Base-by-base conservation (phyloP, 2,888 invertebrate species). In the Chalcis sispes region DNA sequence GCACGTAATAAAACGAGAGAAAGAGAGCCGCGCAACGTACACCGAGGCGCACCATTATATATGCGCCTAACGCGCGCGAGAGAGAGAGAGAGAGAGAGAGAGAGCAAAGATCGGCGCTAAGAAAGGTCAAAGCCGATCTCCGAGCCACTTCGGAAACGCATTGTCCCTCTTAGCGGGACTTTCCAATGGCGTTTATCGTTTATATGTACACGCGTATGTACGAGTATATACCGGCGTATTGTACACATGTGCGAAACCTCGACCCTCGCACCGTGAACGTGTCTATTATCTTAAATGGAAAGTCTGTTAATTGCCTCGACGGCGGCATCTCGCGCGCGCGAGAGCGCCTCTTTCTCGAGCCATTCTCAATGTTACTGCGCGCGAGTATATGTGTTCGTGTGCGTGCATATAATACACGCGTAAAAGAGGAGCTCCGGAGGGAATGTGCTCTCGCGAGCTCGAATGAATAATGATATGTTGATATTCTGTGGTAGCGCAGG, bases 51-150 rank as follows among this genome's bases (percentile, higher is more conserved):
- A n/a, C n/a, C n/a, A n/a, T n/a, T n/a, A n/a, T n/a, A n/a, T n/a
- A n/a, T n/a, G n/a, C n/a, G n/a, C n/a, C n/a, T 56, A 67, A 67
- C 40, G 56, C 54, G 56, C 23, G 13, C 25, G 25, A 40, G 66
- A 7, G 75, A 79, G 79, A 67, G 71, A 72, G 77, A 78, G 79
- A 78, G 79, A 81, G 18, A 32, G 29, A 59, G 32, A 5, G 58
- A 20, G 58, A 36, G 27, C 27, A n/a, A 62, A 15, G 32, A 46
- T 42, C 61, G 29, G 59, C 23, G 36, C 1, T 7, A 7, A 29
- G 36, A 72, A 72, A 72, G 72, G 54, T 72, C 72, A 72, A 72
- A 64, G 64, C 64, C 56, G 64, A 64, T 67, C 66, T 50, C 65
- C n/a, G 36, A 25, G 18, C 2, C 5, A 29, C 48, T 18, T 3